phyloP scores from a whole-genome alignment of 2,888 invertebrate species.

The Scaptomyza parva region DNA sequence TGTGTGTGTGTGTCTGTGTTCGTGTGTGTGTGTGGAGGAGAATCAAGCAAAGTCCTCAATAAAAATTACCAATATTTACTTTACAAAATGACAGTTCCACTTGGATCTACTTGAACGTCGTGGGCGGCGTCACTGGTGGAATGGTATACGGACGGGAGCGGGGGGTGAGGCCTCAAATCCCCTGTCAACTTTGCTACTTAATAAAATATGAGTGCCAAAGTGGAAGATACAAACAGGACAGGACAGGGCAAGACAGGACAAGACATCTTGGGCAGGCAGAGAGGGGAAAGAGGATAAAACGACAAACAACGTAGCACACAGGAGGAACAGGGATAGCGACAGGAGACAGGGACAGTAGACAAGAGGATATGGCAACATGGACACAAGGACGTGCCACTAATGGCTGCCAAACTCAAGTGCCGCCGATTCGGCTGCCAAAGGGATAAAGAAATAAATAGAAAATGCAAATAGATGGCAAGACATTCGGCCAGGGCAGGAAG shows the following conservation, averaged over 20 bases:
- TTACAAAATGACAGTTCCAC: constrained; percentile 75
- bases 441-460: constrained; percentile 80
- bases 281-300: constrained; percentile 8
- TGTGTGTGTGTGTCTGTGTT: not conserved
- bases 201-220: constrained; percentile 79
- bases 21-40: constrained; percentile 18
- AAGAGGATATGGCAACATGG: not conserved
- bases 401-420: constrained; percentile 73
- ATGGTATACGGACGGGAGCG: too few species aligned
- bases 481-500: too few species aligned
- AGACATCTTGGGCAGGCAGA: constrained; percentile 21
- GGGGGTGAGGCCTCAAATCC: constrained; percentile 62
- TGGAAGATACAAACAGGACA: constrained; percentile 55
- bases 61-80: constrained; percentile 81
- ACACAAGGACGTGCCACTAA: constrained; percentile 72
- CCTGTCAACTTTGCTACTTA: constrained; percentile 80
- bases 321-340: not conserved
- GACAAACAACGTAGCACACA: constrained; percentile 18
- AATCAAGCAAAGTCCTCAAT: constrained; percentile 76
- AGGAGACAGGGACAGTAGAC: not conserved
- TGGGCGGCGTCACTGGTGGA: too few species aligned
- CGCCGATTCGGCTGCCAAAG: constrained; percentile 54
- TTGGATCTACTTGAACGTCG: constrained; percentile 20
- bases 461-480: constrained; percentile 80
- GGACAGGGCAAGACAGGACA: constrained; percentile 23